A percentile compares a stretch with the other conserved stretches of the same genome.
Evolutionary conservation across 2,888 invertebrate species (phyloP).

Genomic region (Dynastes tityus): DNA sequence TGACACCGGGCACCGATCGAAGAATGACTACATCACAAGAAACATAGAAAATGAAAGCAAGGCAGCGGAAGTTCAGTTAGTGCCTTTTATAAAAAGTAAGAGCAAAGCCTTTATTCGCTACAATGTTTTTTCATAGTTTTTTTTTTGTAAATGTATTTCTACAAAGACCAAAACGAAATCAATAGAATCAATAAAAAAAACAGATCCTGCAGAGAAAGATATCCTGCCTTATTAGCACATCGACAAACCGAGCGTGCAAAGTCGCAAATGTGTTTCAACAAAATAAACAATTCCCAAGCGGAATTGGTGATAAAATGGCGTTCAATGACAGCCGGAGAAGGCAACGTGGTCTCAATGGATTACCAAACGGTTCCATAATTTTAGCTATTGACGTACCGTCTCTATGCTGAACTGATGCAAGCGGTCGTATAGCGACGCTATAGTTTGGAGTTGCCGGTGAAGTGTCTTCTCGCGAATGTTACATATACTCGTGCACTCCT

Average conservation of each 20-base stretch:
- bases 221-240: background rate
- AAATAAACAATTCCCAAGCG: slow-evolving; percentile 40
- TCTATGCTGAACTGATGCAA: background rate
- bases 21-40: too few species aligned
- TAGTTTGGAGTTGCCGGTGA: slow-evolving; percentile 50
- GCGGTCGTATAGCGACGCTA: slow-evolving; percentile 14
- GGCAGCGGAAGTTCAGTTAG: too few species aligned
- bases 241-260: background rate
- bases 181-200: too few species aligned
- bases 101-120: too few species aligned
- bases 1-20: too few species aligned
- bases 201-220: too few species aligned
- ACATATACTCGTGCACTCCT: slow-evolving; percentile 49
- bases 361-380: slow-evolving; percentile 56
- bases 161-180: too few species aligned
- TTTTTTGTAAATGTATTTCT: too few species aligned
- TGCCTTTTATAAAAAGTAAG: too few species aligned
- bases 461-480: slow-evolving; percentile 50
- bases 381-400: slow-evolving; percentile 53
- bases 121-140: too few species aligned
- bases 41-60: too few species aligned
- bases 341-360: slow-evolving; percentile 45
- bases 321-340: slow-evolving; percentile 7
- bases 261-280: slow-evolving; percentile 21
- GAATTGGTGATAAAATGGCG: slow-evolving; percentile 33